phyloP scores from a whole-genome alignment of 1,140 invertebrate species.

The Ganaspis sp. region DNA sequence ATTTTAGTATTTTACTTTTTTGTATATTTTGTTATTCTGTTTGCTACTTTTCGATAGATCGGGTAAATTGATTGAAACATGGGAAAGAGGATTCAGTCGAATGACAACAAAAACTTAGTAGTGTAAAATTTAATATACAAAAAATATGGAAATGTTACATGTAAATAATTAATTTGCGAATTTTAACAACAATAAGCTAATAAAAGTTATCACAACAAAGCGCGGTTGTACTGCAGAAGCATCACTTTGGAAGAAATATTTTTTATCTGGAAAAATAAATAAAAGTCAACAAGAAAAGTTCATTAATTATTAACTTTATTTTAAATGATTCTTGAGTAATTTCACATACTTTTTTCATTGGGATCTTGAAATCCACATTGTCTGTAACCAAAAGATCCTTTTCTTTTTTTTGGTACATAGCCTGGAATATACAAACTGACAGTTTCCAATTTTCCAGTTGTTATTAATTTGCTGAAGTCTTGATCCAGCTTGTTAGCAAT shows the following conservation, averaged over 20 bases:
- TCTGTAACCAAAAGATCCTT: slow-evolving; percentile 82
- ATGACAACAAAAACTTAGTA: neutral
- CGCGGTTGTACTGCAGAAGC: neutral
- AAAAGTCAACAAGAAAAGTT: too few relatives aligned
- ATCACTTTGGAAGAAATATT: neutral
- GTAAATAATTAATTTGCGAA: neutral
- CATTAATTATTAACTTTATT: too few relatives aligned
- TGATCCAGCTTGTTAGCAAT: slow-evolving; percentile 85
- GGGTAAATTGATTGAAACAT: too few relatives aligned
- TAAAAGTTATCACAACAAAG: neutral
- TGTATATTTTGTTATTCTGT: too few relatives aligned
- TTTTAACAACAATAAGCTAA: neutral
- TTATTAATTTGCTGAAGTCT: slow-evolving; percentile 86
- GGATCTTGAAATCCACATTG: slow-evolving; percentile 85
- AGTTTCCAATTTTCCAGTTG: slow-evolving; percentile 82
- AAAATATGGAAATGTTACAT: neutral
- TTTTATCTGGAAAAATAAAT: neutral
- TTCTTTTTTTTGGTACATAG: slow-evolving; percentile 83
- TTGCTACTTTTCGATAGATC: too few relatives aligned
- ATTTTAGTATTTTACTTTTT: too few relatives aligned
- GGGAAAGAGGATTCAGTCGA: too few relatives aligned
- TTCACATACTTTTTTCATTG: slow-evolving; percentile 79
- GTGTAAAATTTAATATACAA: neutral
- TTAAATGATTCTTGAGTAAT: neutral
- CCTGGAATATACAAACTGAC: slow-evolving; percentile 89